phyloP scores from a whole-genome alignment of 2,797 vertebrate genomes.

The Crax fasciolata region DNA sequence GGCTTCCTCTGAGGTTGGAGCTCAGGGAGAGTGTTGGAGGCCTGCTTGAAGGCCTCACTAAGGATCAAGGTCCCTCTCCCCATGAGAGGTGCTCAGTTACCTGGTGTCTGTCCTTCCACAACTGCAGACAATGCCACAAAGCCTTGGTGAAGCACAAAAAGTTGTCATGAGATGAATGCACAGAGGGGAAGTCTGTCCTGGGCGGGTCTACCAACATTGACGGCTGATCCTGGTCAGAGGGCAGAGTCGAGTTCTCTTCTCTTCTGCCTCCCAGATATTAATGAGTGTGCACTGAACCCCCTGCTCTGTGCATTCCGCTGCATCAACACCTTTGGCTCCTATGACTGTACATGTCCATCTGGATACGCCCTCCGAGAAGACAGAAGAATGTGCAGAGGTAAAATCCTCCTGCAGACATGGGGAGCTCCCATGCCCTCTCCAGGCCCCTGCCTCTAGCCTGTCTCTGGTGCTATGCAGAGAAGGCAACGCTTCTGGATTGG shows the following conservation, averaged over 20 bases:
- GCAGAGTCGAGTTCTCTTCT: not conserved
- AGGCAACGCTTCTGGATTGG: not conserved
- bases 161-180: not conserved
- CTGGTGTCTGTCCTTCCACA: not conserved
- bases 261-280: constrained; percentile 85
- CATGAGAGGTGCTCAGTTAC: not conserved
- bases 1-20: not conserved
- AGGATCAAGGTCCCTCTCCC: not conserved
- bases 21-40: not conserved
- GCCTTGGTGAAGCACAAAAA: not conserved
- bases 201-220: not conserved
- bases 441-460: rapidly evolving
- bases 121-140: not conserved
- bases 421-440: rapidly evolving
- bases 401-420: not conserved
- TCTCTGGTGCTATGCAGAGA: not conserved
- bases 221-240: not conserved
- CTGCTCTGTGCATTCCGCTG: constrained; percentile 97
- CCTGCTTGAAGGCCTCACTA: not conserved
- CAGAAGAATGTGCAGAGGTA: constrained; percentile 94
- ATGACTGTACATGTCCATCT: constrained; percentile 92
- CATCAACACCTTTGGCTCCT: constrained; percentile 93
- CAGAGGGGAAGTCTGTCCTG: not conserved
- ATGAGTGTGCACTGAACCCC: constrained; percentile 93
- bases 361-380: constrained; percentile 93